Evolutionary conservation across 2,797 vertebrate species (phyloP), one percentile per base, ranked within the genome.

Genomic region (Sandelia bainsii): DNA sequence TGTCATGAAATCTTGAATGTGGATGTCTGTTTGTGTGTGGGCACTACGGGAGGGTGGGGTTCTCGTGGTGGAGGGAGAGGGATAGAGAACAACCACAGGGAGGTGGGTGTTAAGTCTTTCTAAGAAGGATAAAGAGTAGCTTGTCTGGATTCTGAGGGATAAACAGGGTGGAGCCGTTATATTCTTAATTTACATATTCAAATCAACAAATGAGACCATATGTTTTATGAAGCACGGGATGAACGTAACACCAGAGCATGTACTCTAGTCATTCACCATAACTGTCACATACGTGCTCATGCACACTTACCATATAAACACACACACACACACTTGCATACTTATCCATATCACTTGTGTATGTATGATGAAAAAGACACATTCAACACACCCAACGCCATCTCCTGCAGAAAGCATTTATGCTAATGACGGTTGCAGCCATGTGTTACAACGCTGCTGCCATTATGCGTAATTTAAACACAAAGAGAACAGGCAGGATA

Each of bases 401-500:
- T 69, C 65, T 72, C 72, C 74, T 85, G 86, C 75, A 87, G 87
- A 92, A 90, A 93, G 93, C 90, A 92, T 86, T 94, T 92, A 93
- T 92, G 79, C 72, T 94, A 93, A 95, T 95, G 86, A 87, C 52
- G 68, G 62, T 74, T 82, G 83, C 74, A 83, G 90, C 86, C 85
- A 75, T 86, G 89, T 85, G 82, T 82, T 73, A 69, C 86, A 62
- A 86, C 8, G 63, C 74, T 72, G 75, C 87, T 34, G 83, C 91
- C 88, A 93, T 94, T 92, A 92, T 87, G 84, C 91, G 92, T 82
- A 91, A 94, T 93, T 93, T 89, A 93, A 20, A 78, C 84, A 87
- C 84, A 85, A 89, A 77, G 83, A 79, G 62, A 67, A 40, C 51
- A 71, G 64, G 46, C 77, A 74, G 73, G 64, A 62, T 58, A 65